Evolutionary conservation across 2,888 invertebrate species (phyloP), one percentile per base, ranked within the genome.

Genomic region (Apamea crenata): DNA sequence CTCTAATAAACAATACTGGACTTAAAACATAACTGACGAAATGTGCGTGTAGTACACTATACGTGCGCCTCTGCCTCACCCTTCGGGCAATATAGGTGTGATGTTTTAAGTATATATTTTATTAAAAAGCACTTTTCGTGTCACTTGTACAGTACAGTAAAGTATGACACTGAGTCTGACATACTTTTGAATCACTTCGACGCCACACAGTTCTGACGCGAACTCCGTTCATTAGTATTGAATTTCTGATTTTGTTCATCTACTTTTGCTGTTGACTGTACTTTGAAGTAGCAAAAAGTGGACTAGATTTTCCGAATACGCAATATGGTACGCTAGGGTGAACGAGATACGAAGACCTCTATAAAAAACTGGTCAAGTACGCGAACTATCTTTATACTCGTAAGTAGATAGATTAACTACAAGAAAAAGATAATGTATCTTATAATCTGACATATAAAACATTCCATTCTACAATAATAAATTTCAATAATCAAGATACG

Each of bases 271-370:
- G n/a, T n/a, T n/a, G n/a, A n/a, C n/a, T n/a, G n/a, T 73, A 80
- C 69, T 61, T 65, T 12, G 10, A 16, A 25, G 0, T 10, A 21
- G 72, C 63, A 80, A 83, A 76, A 83, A 83, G 50, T 76, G 83
- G 14, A 70, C 83, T 80, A 83, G 83, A 83, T 83, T 83, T 70
- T 76, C 44, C 47, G 5, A 75, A 76, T 80, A 65, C 72, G 83
- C 25, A 36, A 36, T 76, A 75, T 69, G 74, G 80, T 66, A 18
- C 25, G 61, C n/a, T 74, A 74, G 79, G 44, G 73, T 78, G 16
- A 82, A 68, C 71, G n/a, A 83, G 53, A 74, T 79, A 69, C 68
- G 61, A 32, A 82, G 61, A 68, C 44, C n/a, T 61, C 44, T 53
- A n/a, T 65, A 67, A 74, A 73, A 78, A 74, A 44, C 79, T 79